A percentile compares a stretch with the other conserved stretches of the same genome.
Evolutionary conservation across 2,797 vertebrate genomes (phyloP).

Genomic region (Takifugu rubripes): DNA sequence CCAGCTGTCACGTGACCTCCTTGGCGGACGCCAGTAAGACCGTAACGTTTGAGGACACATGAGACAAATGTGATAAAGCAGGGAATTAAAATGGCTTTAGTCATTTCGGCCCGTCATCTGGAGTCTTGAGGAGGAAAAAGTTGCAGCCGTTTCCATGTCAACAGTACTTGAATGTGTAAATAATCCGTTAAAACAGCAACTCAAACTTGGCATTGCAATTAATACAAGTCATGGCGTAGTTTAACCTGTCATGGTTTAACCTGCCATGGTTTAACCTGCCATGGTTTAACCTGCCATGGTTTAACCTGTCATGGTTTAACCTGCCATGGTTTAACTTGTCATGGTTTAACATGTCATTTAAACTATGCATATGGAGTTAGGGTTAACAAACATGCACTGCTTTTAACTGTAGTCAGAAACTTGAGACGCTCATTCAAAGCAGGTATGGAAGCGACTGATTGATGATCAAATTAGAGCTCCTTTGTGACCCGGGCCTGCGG

Average conservation of each 20-base stretch:
- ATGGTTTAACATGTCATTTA: constrained; percentile 37
- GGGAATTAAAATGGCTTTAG: constrained; percentile 61
- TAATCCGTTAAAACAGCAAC: constrained; percentile 40
- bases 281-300: constrained; percentile 31
- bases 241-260: constrained; percentile 30
- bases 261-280: constrained; percentile 16
- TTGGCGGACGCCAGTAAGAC: no score
- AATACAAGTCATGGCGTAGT: constrained; percentile 57
- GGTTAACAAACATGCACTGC: constrained; percentile 69
- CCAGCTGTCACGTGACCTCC: no score
- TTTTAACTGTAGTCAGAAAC: constrained; percentile 57
- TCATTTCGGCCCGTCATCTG: constrained; percentile 46
- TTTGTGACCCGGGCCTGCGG: constrained; percentile 43
- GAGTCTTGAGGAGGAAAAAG: constrained; percentile 24
- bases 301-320: constrained; percentile 27
- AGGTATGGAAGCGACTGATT: constrained; percentile 54
- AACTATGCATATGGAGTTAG: constrained; percentile 69
- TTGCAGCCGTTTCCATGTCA: constrained; percentile 24
- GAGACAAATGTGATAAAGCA: constrained; percentile 48
- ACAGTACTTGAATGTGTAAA: constrained; percentile 54
- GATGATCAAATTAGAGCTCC: constrained; percentile 46
- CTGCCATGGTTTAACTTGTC: constrained; percentile 17
- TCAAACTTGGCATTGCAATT: constrained; percentile 40
- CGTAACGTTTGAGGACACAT: constrained; percentile 37
- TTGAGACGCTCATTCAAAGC: constrained; percentile 55